phyloP scores from a whole-genome alignment of 1,140 invertebrate species.

The Drosophila nigromelanica region DNA sequence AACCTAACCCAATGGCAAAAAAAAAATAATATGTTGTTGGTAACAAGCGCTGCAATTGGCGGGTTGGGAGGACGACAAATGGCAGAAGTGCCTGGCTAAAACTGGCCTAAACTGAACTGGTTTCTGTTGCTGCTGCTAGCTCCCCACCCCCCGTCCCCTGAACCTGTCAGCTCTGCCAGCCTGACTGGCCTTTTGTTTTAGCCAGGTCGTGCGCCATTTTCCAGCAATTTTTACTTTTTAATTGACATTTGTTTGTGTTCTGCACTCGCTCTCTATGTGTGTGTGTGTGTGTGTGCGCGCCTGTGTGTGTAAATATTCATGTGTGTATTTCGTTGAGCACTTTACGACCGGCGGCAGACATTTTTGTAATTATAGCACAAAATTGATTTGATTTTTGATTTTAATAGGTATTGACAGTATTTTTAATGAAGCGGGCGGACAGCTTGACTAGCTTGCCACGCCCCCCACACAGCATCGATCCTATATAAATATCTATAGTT shows the following conservation, averaged over 20 bases:
- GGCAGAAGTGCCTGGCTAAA: slow-evolving; percentile 18
- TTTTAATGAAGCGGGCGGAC: slow-evolving; percentile 66
- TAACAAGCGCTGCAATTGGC: slow-evolving; percentile 14
- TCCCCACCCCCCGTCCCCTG: not conserved
- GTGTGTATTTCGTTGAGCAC: slow-evolving; percentile 48
- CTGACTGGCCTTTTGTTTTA: slow-evolving; percentile 64
- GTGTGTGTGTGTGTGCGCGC: slow-evolving; percentile 22
- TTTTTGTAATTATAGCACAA: slow-evolving; percentile 80
- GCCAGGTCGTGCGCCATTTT: slow-evolving; percentile 74
- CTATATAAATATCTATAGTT: not conserved
- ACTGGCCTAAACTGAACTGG: slow-evolving; percentile 29
- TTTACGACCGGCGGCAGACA: slow-evolving; percentile 73
- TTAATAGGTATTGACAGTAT: slow-evolving; percentile 81
- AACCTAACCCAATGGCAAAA: slow-evolving; percentile 38
- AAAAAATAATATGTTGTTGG: not conserved
- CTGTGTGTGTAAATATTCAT: slow-evolving; percentile 6
- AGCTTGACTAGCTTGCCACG: not conserved
- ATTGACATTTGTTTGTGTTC: slow-evolving; percentile 74
- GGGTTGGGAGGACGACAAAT: slow-evolving; percentile 42
- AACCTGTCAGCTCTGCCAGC: not conserved
- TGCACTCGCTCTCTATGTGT: slow-evolving; percentile 9
- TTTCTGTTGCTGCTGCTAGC: not conserved
- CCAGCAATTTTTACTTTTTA: slow-evolving; percentile 79
- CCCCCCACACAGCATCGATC: slow-evolving; percentile 8
- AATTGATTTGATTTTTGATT: slow-evolving; percentile 82